Evolutionary conservation across 2,888 invertebrate species (phyloP), one percentile per base, ranked within the genome.

Genomic region (Acanthosepion lycidas): DNA sequence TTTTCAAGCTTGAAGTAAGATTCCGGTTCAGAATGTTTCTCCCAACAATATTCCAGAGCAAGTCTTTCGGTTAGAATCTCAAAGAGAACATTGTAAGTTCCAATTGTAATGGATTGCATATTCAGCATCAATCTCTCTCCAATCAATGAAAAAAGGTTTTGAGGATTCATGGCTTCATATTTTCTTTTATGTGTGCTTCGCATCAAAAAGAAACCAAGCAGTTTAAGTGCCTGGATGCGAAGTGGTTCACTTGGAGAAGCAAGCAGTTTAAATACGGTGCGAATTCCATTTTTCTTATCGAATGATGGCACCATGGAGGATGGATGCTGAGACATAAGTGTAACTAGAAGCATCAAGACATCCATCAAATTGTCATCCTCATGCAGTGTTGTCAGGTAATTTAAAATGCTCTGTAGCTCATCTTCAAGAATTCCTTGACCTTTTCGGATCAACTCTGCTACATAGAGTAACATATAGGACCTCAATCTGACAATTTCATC

Each of bases 311-410:
- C 99, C 99, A 99, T 99, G 6, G 99, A 99, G 96, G 99, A 99
- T 0, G 99, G 99, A 97, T 99, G 99, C 97, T 99, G 99, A 20
- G 99, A 99, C 99, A 99, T 99, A 96, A 99, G 98, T 0, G 99
- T 99, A 97, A 99, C 99, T 96, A 99, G 98, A 98, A 99, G 99
- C 98, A 99, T 99, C 95, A 99, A 98, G 12, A 99, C 99, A 97
- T 99, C 99, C 97, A 99, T 99, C 95, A 99, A 98, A 97, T 99
- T 99, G 97, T 99, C 99, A 97, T 99, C 99, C 98, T 99, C 99
- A 97, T 99, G 99, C 98, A 99, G 99, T 95, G 99, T 99, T 59
- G 99, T 99, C 96, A 99, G 98, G 97, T 99, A 99, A 98, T 99
- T 99, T 95, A 99, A 98, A 97, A 99, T 99, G 96, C 99, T 99